Percentiles rank a stretch among this genome's conserved stretches.
Evolutionary conservation across 2,888 invertebrate genomes (phyloP).

Genomic region (Stenotaenia linearis): DNA sequence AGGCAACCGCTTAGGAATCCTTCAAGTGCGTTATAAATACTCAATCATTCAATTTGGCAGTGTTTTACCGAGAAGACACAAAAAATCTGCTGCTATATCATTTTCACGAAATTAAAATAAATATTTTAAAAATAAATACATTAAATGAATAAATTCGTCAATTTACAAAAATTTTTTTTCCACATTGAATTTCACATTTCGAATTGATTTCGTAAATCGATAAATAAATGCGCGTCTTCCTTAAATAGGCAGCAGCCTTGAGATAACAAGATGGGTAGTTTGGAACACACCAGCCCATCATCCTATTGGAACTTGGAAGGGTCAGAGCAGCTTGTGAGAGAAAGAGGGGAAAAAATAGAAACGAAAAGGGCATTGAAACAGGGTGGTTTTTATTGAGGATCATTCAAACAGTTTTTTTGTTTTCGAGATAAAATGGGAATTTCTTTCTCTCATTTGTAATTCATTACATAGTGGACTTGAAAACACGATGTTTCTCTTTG

Average conservation of each 20-base stretch:
- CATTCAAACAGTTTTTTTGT: background rate
- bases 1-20: background rate
- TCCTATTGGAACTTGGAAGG: background rate
- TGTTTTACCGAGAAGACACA: background rate
- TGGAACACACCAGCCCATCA: constrained; percentile 3
- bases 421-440: background rate
- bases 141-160: no score
- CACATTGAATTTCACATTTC: background rate
- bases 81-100: background rate
- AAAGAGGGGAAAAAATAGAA: background rate
- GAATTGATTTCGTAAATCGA: background rate
- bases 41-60: background rate
- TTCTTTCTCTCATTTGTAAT: constrained; percentile 15
- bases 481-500: background rate
- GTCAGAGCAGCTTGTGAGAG: background rate
- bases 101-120: background rate
- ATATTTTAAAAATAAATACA: background rate
- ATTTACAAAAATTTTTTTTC: no score
- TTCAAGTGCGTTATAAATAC: background rate
- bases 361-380: background rate
- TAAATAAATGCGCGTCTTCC: background rate
- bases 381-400: background rate
- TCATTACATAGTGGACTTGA: background rate
- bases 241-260: background rate
- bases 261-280: constrained; percentile 9